Conservation (phyloP, 2,888 invertebrate species). For the Orchestes rusci region DNA sequence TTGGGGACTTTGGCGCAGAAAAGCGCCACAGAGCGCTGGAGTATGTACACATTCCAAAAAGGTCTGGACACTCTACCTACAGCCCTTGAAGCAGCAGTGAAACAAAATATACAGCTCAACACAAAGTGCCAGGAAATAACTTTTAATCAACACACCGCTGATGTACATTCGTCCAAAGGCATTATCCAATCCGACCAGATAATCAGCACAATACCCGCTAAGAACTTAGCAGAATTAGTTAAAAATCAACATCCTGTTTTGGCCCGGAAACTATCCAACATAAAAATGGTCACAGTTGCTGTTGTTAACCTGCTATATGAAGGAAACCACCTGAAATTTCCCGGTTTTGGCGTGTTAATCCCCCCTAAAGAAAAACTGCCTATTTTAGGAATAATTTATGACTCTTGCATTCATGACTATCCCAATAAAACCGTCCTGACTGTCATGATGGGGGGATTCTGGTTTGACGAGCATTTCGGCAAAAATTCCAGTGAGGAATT, state of each 20-base stretch:
- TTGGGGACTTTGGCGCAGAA: neutral
- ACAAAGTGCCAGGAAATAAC: slow-evolving; percentile 55
- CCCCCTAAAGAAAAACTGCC: slow-evolving; percentile 79
- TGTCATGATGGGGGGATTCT: slow-evolving; percentile 89
- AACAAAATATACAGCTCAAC: slow-evolving; percentile 53
- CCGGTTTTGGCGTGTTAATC: slow-evolving; percentile 89
- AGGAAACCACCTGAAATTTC: slow-evolving; percentile 51
- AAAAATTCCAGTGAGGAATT: slow-evolving; percentile 52
- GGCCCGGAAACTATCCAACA: slow-evolving; percentile 53
- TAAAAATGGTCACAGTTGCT: slow-evolving; percentile 73
- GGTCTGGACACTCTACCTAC: slow-evolving; percentile 72
- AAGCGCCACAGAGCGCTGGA: slow-evolving; percentile 62
- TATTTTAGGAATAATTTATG: slow-evolving; percentile 81
- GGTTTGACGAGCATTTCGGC: slow-evolving; percentile 77
- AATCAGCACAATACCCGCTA: slow-evolving; percentile 71
- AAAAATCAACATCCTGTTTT: slow-evolving; percentile 62
- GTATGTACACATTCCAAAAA: slow-evolving; percentile 69
- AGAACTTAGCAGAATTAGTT: slow-evolving; percentile 55
- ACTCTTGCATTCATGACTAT: slow-evolving; percentile 76
- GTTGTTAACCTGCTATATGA: slow-evolving; percentile 80
- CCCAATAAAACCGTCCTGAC: slow-evolving; percentile 60
- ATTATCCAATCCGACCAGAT: slow-evolving; percentile 53
- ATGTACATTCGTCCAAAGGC: slow-evolving; percentile 48
- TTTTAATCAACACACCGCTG: slow-evolving; percentile 47
- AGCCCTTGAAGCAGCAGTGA: slow-evolving; percentile 51